A percentile compares a stretch with the other conserved stretches of the same genome.
Evolutionary conservation across 2,888 invertebrate species (phyloP).

Genomic region (Tanytarsus gracilentus): DNA sequence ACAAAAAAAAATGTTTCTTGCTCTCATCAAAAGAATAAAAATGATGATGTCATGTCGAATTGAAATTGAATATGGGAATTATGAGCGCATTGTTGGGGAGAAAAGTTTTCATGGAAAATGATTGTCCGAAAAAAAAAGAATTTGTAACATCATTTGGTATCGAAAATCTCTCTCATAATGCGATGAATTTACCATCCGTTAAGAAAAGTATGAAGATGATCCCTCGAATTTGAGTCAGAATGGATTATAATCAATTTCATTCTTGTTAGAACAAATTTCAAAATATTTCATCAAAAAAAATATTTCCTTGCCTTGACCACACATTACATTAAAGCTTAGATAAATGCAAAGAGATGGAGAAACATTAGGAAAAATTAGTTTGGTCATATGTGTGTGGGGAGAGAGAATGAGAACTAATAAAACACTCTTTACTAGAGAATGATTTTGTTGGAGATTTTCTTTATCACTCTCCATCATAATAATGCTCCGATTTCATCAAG

Average conservation of each 20-base stretch:
- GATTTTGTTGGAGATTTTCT: no score
- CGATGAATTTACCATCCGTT: no score
- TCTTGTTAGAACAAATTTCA: no score
- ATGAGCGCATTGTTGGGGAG: no score
- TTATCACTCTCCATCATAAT: no score
- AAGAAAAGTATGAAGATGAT: no score
- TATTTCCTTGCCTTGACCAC: no score
- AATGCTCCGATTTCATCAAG: background rate
- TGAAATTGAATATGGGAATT: constrained; percentile 10
- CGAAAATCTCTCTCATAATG: no score
- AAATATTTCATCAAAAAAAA: no score
- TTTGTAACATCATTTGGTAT: background rate
- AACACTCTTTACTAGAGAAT: background rate
- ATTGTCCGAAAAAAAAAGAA: background rate
- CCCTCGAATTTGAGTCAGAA: background rate
- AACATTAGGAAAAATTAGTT: constrained; percentile 22
- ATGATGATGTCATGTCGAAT: constrained; percentile 27
- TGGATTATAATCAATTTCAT: background rate
- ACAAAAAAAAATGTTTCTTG: background rate
- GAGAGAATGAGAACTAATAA: constrained; percentile 9
- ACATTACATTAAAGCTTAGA: background rate
- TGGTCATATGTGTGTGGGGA: constrained; percentile 3
- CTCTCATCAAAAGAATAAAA: background rate
- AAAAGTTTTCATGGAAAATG: background rate
- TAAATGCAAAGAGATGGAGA: background rate